Base-by-base conservation (phyloP, 2,888 invertebrate species). In the Cepaea hortensis region DNA sequence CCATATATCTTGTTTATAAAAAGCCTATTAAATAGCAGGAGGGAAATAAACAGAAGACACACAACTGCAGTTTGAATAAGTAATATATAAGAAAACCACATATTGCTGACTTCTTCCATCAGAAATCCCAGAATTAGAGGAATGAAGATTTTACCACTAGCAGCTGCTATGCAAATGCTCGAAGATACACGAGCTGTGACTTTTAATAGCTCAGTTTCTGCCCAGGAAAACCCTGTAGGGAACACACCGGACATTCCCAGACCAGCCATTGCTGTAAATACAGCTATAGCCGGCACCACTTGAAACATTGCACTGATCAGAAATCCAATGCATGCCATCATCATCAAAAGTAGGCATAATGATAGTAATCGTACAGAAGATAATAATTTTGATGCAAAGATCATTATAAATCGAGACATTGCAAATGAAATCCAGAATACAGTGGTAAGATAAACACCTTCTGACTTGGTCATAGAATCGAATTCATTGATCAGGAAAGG, bases 341-440 rank as follows among this genome's bases (percentile, higher is more conserved):
- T 23, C 77, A 77, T 84, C 13, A 76, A 23, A 62, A 20, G 23
- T 62, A 46, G 23, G 35, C 76, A 61, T 6, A 84, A 18, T 6
- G 15, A 65, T 35, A 84, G 23, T 35, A 84, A 9, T 4, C 62
- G 76, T 13, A 77, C 23, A 48, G 84, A 20, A 11, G 76, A 23
- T 61, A 94, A 90, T 73, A 92, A 91, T 50, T 91, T 92, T 0
- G 94, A 92, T 46, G 94, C 87, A 82, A 94, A 91, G 35, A 95
- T 94, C 77, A 94, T 93, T 3, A 92, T 87, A 82, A 94, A 92
- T 18, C 95, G 91, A 5, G 91, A 93, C 3, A 91, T 89, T 3
- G 95, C 94, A 90, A 95, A 94, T 5, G 93, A 90, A 0, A 93
- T 94, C 95, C 95, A 95, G 89, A 93, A 95, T 0, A 93, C 90